phyloP scores from a whole-genome alignment of 2,888 invertebrate species.

The Drosophila macrospina region DNA sequence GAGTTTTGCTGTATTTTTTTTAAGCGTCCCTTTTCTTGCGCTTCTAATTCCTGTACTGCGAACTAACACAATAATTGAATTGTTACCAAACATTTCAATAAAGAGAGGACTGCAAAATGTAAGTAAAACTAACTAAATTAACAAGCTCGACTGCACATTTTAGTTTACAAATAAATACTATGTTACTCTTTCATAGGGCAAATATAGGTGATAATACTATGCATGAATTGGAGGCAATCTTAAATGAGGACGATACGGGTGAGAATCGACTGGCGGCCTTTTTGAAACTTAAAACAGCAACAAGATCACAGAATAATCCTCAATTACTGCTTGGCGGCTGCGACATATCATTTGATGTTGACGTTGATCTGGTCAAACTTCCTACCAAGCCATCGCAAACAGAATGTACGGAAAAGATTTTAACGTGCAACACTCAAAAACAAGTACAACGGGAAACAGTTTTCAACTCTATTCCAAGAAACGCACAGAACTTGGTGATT shows the following conservation, averaged over 20 bases:
- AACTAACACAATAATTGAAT: no score
- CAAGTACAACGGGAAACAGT: neutral
- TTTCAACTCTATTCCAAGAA: neutral
- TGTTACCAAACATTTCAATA: no score
- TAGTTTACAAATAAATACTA: no score
- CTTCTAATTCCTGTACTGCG: no score
- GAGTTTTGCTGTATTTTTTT: no score
- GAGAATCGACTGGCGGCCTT: slow-evolving; percentile 26
- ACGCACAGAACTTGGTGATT: neutral
- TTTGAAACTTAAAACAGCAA: slow-evolving; percentile 21
- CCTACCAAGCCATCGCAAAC: slow-evolving; percentile 1
- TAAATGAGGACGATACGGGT: slow-evolving; percentile 10
- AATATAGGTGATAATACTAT: slow-evolving; percentile 30
- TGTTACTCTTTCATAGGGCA: slow-evolving; percentile 27
- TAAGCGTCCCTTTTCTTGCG: no score
- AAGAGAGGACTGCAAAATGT: no score
- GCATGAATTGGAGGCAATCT: slow-evolving; percentile 39
- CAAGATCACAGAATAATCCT: neutral
- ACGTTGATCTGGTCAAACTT: slow-evolving; percentile 37
- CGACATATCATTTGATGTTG: slow-evolving; percentile 47
- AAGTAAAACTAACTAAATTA: no score
- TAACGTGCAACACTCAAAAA: no score
- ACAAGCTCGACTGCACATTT: no score
- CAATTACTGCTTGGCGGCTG: slow-evolving; percentile 19
- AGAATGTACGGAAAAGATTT: neutral